Evolutionary conservation across 2,113 vertebrate species (phyloP).

Genomic region (Varanus salvator): DNA sequence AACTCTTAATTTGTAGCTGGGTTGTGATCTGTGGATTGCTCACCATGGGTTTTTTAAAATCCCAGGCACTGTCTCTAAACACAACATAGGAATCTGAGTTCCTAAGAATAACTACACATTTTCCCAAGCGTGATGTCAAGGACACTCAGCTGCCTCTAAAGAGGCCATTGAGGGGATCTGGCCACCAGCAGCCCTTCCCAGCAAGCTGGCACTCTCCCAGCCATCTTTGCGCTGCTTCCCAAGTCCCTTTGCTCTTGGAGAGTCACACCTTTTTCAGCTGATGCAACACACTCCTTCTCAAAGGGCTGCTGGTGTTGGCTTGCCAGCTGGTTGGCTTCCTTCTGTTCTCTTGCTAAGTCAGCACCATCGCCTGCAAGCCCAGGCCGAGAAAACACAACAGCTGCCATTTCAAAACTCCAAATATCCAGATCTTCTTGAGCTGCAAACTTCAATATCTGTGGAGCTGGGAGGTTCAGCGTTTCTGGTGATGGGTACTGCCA

Average conservation of each 20-base stretch:
- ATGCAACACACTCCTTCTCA: background rate
- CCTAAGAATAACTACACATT: background rate
- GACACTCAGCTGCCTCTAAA: background rate
- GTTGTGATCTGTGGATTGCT: no score
- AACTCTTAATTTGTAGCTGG: no score
- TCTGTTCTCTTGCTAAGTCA: background rate
- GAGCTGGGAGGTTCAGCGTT: background rate
- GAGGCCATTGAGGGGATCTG: background rate
- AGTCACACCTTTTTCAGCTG: background rate
- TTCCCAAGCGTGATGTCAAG: background rate
- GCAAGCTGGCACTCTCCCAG: background rate
- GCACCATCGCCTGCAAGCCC: background rate
- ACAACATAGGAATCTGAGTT: background rate
- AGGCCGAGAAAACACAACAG: background rate
- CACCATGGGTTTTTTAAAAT: no score
- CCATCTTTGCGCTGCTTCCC: background rate
- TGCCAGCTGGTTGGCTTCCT: background rate
- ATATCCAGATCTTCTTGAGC: background rate
- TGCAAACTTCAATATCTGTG: background rate
- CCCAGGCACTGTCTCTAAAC: no score
- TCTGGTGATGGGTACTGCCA: no score
- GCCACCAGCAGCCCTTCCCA: background rate
- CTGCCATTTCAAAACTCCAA: background rate
- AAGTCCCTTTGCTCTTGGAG: background rate
- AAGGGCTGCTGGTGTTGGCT: no score